A percentile compares a stretch with the other conserved stretches of the same genome.
Evolutionary conservation across 2,888 invertebrate species (phyloP).

Genomic region (Chalcosyrphus nemorum): DNA sequence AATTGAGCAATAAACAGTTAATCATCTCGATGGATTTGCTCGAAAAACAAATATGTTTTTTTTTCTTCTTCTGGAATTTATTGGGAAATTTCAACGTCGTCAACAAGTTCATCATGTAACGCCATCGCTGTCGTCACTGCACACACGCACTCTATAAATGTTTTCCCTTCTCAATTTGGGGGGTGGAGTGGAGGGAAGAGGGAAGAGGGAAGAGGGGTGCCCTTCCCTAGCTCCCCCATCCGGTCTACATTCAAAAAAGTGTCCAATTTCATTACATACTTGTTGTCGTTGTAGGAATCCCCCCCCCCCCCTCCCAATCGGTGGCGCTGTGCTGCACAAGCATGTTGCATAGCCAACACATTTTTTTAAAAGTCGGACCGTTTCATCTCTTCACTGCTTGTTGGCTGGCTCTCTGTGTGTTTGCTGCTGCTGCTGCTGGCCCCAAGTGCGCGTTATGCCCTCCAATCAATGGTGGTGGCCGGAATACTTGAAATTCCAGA

Average conservation of each 20-base stretch:
- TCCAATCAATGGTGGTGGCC: slow-evolving; percentile 68
- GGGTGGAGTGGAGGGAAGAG: slow-evolving; percentile 7
- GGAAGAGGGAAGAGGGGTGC: too few species aligned
- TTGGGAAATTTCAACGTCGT: slow-evolving; percentile 63
- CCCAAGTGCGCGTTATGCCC: slow-evolving; percentile 65
- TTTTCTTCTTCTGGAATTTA: slow-evolving; percentile 49
- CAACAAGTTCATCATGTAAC: slow-evolving; percentile 55
- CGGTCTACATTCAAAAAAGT: slow-evolving; percentile 68
- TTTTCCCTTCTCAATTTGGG: neutral
- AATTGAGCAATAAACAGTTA: slow-evolving; percentile 72
- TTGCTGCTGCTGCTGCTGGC: slow-evolving; percentile 23
- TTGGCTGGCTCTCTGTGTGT: too few species aligned
- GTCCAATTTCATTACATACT: slow-evolving; percentile 64
- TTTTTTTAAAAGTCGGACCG: slow-evolving; percentile 56
- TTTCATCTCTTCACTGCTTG: slow-evolving; percentile 53
- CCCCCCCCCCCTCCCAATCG: neutral
- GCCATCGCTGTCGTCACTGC: slow-evolving; percentile 34
- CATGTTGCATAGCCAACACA: slow-evolving; percentile 64
- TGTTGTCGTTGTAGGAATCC: neutral
- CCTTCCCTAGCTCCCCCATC: slow-evolving; percentile 45
- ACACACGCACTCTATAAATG: slow-evolving; percentile 55
- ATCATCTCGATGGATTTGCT: slow-evolving; percentile 52
- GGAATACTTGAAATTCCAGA: slow-evolving; percentile 71
- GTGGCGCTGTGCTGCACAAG: slow-evolving; percentile 71
- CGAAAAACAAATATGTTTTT: slow-evolving; percentile 18